phyloP scores from a whole-genome alignment of 2,113 vertebrate species.

The Motacilla alba region DNA sequence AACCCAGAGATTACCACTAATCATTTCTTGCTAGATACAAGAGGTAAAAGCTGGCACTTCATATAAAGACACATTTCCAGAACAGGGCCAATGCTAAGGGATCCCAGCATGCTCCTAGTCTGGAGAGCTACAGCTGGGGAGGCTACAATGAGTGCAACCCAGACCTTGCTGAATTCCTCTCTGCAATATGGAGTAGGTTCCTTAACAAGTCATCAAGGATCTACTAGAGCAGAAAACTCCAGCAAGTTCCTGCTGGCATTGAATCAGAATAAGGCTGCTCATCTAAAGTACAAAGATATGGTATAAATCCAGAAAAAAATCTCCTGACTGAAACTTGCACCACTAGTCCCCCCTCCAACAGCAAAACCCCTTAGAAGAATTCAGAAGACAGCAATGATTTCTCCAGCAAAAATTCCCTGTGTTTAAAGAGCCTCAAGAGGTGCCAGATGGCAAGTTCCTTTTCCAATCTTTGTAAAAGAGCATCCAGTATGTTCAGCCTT shows the following conservation, averaged over 20 bases:
- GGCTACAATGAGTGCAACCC: not conserved
- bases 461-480: slow-evolving; percentile 10
- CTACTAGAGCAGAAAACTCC: not conserved
- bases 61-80: not conserved
- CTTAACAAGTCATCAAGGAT: not conserved
- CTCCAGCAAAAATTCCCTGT: not conserved
- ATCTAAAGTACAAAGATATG: not conserved
- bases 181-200: not conserved
- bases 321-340: not conserved
- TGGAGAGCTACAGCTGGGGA: not conserved
- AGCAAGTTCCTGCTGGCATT: not conserved
- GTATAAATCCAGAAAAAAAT: not conserved
- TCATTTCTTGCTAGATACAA: not conserved
- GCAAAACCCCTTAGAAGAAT: not conserved
- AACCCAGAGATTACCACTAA: not conserved
- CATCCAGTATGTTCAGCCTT: slow-evolving; percentile 14
- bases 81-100: not conserved
- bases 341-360: not conserved
- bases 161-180: not conserved
- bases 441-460: slow-evolving; percentile 2
- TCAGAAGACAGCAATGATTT: not conserved
- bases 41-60: not conserved
- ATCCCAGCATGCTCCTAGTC: not conserved
- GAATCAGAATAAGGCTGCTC: not conserved
- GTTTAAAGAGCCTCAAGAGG: not conserved